These are phyloP conservation scores for Smutsia gigantea DNA, from an alignment of 2,797 vertebrate species.

Conservation along the genomic window DNA sequence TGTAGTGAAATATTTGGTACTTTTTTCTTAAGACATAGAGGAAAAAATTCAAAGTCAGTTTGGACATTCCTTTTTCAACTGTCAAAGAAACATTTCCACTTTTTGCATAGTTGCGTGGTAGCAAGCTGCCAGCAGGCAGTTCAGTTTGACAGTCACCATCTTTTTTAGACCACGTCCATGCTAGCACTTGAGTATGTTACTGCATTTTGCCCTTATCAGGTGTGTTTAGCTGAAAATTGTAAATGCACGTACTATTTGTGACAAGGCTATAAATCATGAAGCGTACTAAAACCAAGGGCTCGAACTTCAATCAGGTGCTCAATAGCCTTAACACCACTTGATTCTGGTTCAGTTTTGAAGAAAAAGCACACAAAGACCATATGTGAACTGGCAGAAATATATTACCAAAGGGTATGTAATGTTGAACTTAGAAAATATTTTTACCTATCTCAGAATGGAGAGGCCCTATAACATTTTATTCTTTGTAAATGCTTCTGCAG, in stretches of 20 bases:
- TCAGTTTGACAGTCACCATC: not conserved
- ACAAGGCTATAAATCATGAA: not conserved
- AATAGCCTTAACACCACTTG: not conserved
- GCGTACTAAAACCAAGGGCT: not conserved
- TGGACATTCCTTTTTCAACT: not conserved
- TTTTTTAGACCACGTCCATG: not conserved
- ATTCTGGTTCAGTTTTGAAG: not conserved
- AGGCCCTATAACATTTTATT: not conserved
- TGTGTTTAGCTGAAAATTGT: constrained; percentile 3
- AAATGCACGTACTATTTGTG: not conserved
- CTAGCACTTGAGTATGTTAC: not conserved
- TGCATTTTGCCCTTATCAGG: not conserved
- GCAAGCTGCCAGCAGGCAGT: not conserved
- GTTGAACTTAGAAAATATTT: not conserved
- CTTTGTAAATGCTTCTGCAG: not conserved
- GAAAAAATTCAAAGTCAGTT: constrained; percentile 43
- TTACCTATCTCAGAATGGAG: not conserved
- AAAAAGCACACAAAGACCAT: not conserved
- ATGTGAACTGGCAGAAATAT: not conserved
- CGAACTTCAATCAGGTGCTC: not conserved
- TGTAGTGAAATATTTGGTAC: constrained; percentile 66
- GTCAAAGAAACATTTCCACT: not conserved
- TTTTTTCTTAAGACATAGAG: constrained; percentile 66
- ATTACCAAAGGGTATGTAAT: not conserved
- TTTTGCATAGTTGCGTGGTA: not conserved